Evolutionary conservation across 2,113 vertebrate genomes (phyloP).

Genomic region (Cheirogaleus medius): DNA sequence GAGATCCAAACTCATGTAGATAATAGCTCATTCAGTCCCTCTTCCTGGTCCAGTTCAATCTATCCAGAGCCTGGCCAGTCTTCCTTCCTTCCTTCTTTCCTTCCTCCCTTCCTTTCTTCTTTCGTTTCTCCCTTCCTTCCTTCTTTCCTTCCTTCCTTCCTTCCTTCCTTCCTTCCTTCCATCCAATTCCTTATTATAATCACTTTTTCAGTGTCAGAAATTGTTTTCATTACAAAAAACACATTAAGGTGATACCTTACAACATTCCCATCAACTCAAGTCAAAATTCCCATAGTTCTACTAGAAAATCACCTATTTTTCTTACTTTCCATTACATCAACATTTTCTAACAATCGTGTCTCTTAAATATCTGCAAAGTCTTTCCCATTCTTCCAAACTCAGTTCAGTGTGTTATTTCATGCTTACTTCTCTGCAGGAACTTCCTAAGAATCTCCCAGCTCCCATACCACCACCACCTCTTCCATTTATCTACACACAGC

Average conservation of each 20-base stretch:
- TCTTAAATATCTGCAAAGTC: not conserved
- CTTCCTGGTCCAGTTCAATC: not conserved
- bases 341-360: not conserved
- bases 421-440: not conserved
- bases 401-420: too few relatives aligned
- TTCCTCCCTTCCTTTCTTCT: not conserved
- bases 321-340: too few relatives aligned
- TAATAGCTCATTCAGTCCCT: not conserved
- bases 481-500: not conserved
- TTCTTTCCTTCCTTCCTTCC: not conserved
- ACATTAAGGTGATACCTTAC: not conserved
- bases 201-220: not conserved
- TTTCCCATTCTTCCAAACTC: not conserved
- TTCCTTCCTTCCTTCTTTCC: not conserved
- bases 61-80: not conserved
- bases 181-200: not conserved
- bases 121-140: not conserved
- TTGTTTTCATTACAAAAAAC: not conserved
- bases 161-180: not conserved
- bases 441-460: too few relatives aligned
- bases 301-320: not conserved
- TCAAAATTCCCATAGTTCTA: not conserved
- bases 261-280: not conserved
- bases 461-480: rapidly evolving
- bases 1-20: not conserved